A percentile compares a stretch with the other conserved stretches of the same genome.
These are phyloP conservation scores for Neogobius melanostomus DNA, from an alignment of 2,113 vertebrate species.

Conservation along the genomic window DNA sequence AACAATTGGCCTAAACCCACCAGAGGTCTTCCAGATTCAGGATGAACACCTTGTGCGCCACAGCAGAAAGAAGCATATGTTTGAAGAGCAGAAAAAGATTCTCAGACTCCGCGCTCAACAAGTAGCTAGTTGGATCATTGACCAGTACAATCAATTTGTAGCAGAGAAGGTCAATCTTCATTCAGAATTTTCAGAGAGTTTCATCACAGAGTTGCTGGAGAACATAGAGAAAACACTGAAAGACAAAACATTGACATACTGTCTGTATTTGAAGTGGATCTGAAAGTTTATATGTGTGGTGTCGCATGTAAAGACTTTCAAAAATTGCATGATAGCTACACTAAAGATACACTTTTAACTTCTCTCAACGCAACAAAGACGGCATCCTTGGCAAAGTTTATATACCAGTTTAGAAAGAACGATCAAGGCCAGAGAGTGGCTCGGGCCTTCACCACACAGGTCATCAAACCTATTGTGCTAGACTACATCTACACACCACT, in stretches of 20 bases:
- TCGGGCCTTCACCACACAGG: slow-evolving; percentile 54
- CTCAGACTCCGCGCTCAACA: slow-evolving; percentile 53
- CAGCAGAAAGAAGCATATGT: slow-evolving; percentile 66
- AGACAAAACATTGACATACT: slow-evolving; percentile 48
- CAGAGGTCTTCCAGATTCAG: slow-evolving; percentile 48
- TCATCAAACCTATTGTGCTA: slow-evolving; percentile 66
- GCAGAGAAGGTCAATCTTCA: slow-evolving; percentile 47
- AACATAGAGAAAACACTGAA: slow-evolving; percentile 64
- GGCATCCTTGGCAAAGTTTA: slow-evolving; percentile 47
- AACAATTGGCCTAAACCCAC: slow-evolving; percentile 15
- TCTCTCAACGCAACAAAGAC: slow-evolving; percentile 52
- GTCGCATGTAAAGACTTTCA: slow-evolving; percentile 66
- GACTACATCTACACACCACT: slow-evolving; percentile 61
- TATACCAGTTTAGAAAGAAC: slow-evolving; percentile 67
- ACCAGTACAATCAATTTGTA: slow-evolving; percentile 58
- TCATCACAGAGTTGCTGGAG: slow-evolving; percentile 65
- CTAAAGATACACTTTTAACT: slow-evolving; percentile 53
- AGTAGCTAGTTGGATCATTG: slow-evolving; percentile 37
- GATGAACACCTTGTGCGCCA: slow-evolving; percentile 68
- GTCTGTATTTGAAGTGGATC: slow-evolving; percentile 62
- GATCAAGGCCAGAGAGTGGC: slow-evolving; percentile 68
- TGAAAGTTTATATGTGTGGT: slow-evolving; percentile 66
- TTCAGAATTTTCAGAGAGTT: slow-evolving; percentile 68
- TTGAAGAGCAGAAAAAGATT: slow-evolving; percentile 56
- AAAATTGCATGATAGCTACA: slow-evolving; percentile 61